Evolutionary conservation across 1,140 invertebrate genomes (phyloP).

Genomic region (Cyphomyrmex costatus): DNA sequence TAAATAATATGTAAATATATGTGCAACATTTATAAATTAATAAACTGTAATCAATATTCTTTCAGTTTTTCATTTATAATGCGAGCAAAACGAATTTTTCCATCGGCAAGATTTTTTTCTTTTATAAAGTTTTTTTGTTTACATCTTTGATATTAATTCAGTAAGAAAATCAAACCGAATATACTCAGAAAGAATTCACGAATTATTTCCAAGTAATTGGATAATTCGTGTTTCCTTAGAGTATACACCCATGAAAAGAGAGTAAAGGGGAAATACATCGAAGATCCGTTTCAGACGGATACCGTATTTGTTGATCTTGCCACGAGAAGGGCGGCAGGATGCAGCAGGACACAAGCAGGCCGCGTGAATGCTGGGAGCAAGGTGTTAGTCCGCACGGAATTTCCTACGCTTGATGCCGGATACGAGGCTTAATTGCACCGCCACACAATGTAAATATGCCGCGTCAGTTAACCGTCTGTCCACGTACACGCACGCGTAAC

Average conservation of each 20-base stretch:
- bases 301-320: constrained; percentile 40
- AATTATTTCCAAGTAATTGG: neutral
- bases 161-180: neutral
- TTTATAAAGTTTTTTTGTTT: neutral
- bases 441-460: constrained; percentile 85
- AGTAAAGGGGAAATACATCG: constrained; percentile 21
- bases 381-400: constrained; percentile 83
- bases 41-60: constrained; percentile 3
- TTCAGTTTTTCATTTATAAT: constrained; percentile 14
- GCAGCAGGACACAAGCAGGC: constrained; percentile 59
- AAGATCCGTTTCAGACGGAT: constrained; percentile 41
- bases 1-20: neutral
- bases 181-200: too few species aligned
- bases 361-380: constrained; percentile 82
- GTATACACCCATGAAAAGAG: neutral
- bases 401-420: constrained; percentile 83
- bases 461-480: constrained; percentile 82
- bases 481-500: constrained; percentile 62
- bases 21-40: neutral
- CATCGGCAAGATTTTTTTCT: neutral
- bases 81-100: neutral
- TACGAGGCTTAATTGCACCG: constrained; percentile 86
- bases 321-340: constrained; percentile 56
- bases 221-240: neutral
- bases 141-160: neutral